phyloP scores from a whole-genome alignment of 2,113 vertebrate genomes.

The Rhinolophus ferrumequinum region DNA sequence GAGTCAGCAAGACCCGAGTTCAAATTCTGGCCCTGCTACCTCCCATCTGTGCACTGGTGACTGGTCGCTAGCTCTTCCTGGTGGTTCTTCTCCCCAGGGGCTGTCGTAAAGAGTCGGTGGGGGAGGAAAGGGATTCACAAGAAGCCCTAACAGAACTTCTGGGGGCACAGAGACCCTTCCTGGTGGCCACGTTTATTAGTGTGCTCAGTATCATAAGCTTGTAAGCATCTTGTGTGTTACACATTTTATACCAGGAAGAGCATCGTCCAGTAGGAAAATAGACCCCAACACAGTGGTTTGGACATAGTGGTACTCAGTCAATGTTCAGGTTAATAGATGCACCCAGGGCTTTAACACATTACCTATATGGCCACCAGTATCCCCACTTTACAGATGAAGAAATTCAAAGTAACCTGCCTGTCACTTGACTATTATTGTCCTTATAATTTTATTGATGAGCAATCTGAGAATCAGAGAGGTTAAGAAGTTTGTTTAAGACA shows the following conservation, averaged over 20 bases:
- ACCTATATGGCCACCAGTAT: background rate
- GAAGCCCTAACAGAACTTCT: background rate
- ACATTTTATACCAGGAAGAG: background rate
- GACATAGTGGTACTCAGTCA: background rate
- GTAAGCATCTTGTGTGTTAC: background rate
- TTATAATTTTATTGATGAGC: background rate
- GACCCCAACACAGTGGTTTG: background rate
- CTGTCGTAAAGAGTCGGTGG: rapidly evolving
- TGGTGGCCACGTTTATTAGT: rapidly evolving
- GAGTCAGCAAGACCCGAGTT: background rate
- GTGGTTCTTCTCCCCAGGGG: background rate
- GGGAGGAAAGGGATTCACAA: rapidly evolving
- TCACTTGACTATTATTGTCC: background rate
- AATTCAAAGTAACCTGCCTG: background rate
- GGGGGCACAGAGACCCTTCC: background rate
- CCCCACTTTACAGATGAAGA: background rate
- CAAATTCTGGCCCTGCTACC: background rate
- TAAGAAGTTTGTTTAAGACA: background rate
- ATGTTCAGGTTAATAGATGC: rapidly evolving
- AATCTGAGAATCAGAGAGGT: background rate
- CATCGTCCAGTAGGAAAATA: background rate
- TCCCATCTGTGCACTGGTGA: rapidly evolving
- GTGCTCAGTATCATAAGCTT: no score
- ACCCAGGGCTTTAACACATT: background rate
- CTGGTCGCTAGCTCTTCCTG: no score